Base-by-base conservation (phyloP, 2,797 vertebrate species). In the Pipistrellus kuhlii region DNA sequence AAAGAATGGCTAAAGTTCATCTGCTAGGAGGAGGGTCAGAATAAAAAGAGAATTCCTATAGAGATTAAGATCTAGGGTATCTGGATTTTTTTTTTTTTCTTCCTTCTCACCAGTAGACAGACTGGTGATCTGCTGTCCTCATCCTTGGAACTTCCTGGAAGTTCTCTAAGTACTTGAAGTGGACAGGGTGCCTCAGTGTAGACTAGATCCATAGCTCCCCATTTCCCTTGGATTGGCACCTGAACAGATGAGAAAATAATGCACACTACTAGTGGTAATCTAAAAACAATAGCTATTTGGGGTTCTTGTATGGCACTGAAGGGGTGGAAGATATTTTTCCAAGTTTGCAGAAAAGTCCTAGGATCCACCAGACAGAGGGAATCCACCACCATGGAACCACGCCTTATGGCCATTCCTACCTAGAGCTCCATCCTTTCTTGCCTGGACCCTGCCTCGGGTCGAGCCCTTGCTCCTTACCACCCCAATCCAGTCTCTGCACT, bases 231-330 rank as follows among this genome's bases (percentile, higher is more conserved):
- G 21, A 8, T 62, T 73, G 20, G 11, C 5, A 6, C 84, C 41
- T 69, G 81, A 51, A 69, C 69, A 69, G 32, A 51, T 44, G n/a
- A 84, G 75, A 75, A 87, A 71, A 69, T 82, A 69, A 46, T n/a
- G 13, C 17, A 76, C 8, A 11, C 12, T 75, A 8, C 8, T 66
- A 44, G 2, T 44, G 23, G 21, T 51, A 38, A 85, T 77, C 55
- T 41, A 55, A 81, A 91, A 75, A 44, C 51, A 38, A 17, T 27
- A 44, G 12, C 1, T 51, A 12, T 30, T 68, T 32, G 92, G 62
- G 35, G 18, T 78, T 78, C 44, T 73, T 44, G 18, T 1, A 62
- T 85, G 32, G 8, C 44, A 10, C 15, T 35, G 18, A 92, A 59
- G 69, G 5, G 10, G 4, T 12, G 4, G 12, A 17, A 59, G 30